Base-by-base conservation (phyloP, 2,113 vertebrate genomes). In the Oreocharis arfaki region DNA sequence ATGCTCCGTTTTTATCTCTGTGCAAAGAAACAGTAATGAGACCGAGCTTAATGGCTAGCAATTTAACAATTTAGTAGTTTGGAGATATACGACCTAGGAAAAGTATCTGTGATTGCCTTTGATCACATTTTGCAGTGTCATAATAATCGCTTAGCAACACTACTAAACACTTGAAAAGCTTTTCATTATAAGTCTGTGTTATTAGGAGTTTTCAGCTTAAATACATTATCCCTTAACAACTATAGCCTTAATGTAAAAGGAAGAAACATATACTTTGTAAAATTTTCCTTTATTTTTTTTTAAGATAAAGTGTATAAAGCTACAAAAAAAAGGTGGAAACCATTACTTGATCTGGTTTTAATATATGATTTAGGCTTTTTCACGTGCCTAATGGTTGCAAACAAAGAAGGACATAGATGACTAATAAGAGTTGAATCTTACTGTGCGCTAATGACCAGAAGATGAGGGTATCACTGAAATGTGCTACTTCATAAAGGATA, bases 31-130 rank as follows among this genome's bases (percentile, higher is more conserved):
- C 13, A 81, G 13, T 35, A 91, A 83, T 59, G 18, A 80, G 35
- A 89, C 82, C 61, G 19, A 91, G 11, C 6, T 78, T 93, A 87
- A 96, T 89, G 63, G 39, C 19, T 84, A 50, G 26, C 39, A 94
- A 90, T 89, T 92, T 88, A 84, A 59, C 76, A 85, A 32, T 92
- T 92, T 84, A 79, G 44, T 67, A 73, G 32, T 93, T 86, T 90
- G 65, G 61, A 94, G 52, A 53, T 69, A 79, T 87, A 80, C 61
- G 61, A 95, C 73, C 73, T 65, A 37, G 53, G 44, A 93, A 75
- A 87, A 94, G 10, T 77, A 32, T 52, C 63, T 87, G 19, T 74
- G 64, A 52, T 91, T 86, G 16, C 13, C 16, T 93, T 87, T 79
- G 61, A 75, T 84, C 28, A 53, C 50, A 44, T 89, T 89, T 76